Base-by-base conservation (phyloP, 2,888 invertebrate genomes). In the Yponomeuta evonymella region DNA sequence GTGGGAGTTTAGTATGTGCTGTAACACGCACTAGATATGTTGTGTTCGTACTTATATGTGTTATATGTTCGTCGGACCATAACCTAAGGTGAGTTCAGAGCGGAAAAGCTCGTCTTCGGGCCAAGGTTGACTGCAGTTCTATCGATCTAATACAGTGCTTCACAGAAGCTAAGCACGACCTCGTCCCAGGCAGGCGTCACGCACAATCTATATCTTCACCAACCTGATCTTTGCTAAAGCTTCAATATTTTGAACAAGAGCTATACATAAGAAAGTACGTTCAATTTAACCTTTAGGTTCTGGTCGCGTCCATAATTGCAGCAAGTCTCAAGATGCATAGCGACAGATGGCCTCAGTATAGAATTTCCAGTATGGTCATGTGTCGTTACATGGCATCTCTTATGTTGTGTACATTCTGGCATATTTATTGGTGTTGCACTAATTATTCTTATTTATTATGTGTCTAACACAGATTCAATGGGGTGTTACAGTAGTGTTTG, bases 401-500 rank as follows among this genome's bases (percentile, higher is more conserved):
- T 15, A 58, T 58, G 51, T 58, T 58, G 51, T 58, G 51, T 58
- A 58, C 51, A 58, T 58, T 58, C 51, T 58, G 12, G 51, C 15
- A 2, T 58, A 58, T 15, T 58, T 30, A 58, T 69, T 23, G 58
- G 2, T 69, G 69, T 69, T 58, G 33, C 33, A 69, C 63, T 62
- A 62, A 58, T 30, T 70, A 36, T 36, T 63, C n/a, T 15, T 15
- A 51, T 62, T 23, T 15, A 2, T 36, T 33, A 43, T 43, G 23
- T 70, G 63, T 70, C 64, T 15, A 63, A 70, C 63, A 70, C n/a
- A 33, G 67, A 33, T 43, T 67, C 67, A 15, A 36, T 67, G 33
- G 36, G 51, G 48, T 68, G 69, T 67, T 15, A 6, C 65, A 23
- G 65, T 65, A 30, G 23, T 65, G 12, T 33, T 23, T 65, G 29